Evolutionary conservation across 23 tunicate genomes (phyloP).

Genomic region (Ciona savignyi): DNA sequence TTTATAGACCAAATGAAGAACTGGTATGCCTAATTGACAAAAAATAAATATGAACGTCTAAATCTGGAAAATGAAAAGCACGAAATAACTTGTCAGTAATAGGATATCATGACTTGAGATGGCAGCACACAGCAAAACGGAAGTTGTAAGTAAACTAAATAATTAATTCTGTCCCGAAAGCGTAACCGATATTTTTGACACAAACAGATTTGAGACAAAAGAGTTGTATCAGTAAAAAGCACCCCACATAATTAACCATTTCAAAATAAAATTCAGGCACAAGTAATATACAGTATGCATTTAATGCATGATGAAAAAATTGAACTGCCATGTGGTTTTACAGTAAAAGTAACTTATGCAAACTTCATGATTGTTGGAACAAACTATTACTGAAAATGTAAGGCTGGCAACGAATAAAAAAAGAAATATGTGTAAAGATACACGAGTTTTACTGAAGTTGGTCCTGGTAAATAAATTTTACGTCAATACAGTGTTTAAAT

Average conservation of each 20-base stretch:
- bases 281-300: too few species aligned
- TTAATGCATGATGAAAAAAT: too few species aligned
- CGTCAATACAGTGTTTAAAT: constrained; percentile 4
- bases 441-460: background rate
- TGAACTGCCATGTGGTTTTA: too few species aligned
- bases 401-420: background rate
- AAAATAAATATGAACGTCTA: too few species aligned
- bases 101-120: background rate
- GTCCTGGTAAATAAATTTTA: background rate
- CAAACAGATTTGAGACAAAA: background rate
- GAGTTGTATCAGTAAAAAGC: too few species aligned
- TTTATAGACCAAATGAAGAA: too few species aligned
- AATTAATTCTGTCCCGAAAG: too few species aligned
- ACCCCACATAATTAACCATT: background rate
- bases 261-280: too few species aligned
- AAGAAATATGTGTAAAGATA: too few species aligned
- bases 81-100: background rate
- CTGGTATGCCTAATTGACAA: too few species aligned
- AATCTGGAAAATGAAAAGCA: background rate
- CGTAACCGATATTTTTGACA: too few species aligned
- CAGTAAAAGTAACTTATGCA: background rate
- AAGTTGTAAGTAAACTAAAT: background rate
- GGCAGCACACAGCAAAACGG: background rate
- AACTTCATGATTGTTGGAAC: background rate
- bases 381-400: background rate